Conservation (phyloP, 1,140 invertebrate genomes). For the Ostrea edulis region DNA sequence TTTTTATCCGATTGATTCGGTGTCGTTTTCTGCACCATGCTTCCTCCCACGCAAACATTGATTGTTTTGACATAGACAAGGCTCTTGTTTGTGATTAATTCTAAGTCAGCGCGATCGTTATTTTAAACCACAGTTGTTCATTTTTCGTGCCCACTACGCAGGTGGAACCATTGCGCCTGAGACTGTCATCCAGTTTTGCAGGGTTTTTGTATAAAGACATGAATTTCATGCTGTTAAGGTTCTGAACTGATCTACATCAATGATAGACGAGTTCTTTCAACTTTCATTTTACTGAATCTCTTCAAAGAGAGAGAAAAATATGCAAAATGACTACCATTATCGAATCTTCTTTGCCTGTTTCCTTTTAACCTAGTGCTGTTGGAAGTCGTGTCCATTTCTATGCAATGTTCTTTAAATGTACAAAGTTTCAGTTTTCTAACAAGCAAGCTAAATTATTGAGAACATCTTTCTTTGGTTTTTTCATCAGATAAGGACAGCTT, state of each 20-base stretch:
- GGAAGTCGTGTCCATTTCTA: not conserved
- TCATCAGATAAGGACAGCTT: not conserved
- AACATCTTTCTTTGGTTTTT: not conserved
- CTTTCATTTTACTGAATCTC: not conserved
- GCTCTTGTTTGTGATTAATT: not conserved
- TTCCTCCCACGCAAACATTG: slow-evolving; percentile 10
- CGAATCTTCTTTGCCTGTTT: not conserved
- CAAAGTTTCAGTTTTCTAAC: not conserved
- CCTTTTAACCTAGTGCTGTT: not conserved
- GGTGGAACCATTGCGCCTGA: not conserved
- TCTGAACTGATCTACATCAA: too few relatives aligned
- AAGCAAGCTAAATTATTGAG: not conserved
- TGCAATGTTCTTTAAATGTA: not conserved
- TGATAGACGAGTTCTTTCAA: too few relatives aligned
- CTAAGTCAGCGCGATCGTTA: not conserved
- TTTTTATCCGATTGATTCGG: slow-evolving; percentile 10
- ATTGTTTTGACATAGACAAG: slow-evolving; percentile 1
- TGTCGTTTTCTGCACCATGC: not conserved
- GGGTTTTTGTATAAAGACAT: too few relatives aligned
- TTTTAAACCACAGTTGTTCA: not conserved
- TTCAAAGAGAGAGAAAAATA: not conserved
- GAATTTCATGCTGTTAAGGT: too few relatives aligned
- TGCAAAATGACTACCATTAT: not conserved
- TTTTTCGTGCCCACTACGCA: not conserved
- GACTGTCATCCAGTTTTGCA: too few relatives aligned